Evolutionary conservation across 2,888 invertebrate species (phyloP), one percentile per base, ranked within the genome.

Genomic region (Diplolepis rosae): DNA sequence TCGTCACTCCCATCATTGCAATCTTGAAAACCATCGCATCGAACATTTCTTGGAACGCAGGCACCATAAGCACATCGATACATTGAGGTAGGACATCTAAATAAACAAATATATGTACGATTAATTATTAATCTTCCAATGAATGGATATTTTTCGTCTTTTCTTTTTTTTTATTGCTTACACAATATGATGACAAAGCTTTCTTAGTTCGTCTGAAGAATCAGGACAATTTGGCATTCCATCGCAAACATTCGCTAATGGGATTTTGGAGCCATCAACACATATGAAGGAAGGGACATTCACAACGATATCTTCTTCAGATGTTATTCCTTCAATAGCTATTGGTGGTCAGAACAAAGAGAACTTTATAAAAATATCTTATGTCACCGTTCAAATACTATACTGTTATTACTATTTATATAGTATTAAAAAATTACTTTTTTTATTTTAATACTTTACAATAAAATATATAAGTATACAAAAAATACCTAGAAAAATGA

Each of bases 201-300:
- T 81, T 45, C 66, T 70, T 9, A 90, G 90, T 87, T 94, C 94
- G 86, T 94, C 94, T 13, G 92, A 92, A 13, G 89, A 89, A 87
- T 93, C 93, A 0, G 89, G 86, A 81, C 94, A 94, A 72, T 93
- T 90, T 0, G 81, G 45, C 3, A 84, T 84, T 0, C 90, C 90
- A 83, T 94, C 90, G 80, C 94, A 94, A 2, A 92, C 90, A 65
- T 90, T 83, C 1, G 81, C 77, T 0, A 92, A 78, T 13, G 89
- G 79, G 50, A 93, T 87, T 66, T 77, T 69, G 4, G 78, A 72
- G 3, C 84, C 84, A 70, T 85, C 84, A 48, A 74, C 70, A 68
- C 85, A 85, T 54, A 80, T 72, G 69, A 84, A 85, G 18, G 69
- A 66, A 22, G 66, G 68, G 39, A 28, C 13, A 48, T 51, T 66